Conservation (phyloP, 1,140 invertebrate species). For the Hycleus phaleratus region DNA sequence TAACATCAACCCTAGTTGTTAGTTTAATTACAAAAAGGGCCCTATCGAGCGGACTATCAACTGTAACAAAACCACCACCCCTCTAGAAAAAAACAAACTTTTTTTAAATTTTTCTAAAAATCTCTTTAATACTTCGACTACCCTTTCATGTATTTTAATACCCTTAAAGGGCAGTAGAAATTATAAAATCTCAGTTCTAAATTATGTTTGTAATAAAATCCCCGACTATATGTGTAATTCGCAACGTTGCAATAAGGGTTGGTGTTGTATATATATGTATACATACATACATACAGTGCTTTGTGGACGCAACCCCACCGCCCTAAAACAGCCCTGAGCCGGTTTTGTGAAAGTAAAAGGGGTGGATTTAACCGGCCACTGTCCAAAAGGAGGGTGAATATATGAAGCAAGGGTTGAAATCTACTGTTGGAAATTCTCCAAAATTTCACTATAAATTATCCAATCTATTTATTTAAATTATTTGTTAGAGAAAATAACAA, state of each 20-base stretch:
- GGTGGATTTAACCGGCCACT: constrained; percentile 32
- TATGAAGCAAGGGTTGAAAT: constrained; percentile 35
- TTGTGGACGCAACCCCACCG: constrained; percentile 14
- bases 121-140: not conserved
- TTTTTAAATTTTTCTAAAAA: not conserved
- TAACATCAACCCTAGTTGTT: constrained; percentile 26
- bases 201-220: constrained; percentile 21
- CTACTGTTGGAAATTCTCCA: constrained; percentile 1
- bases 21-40: constrained; percentile 32
- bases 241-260: constrained; percentile 22
- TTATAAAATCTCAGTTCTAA: constrained; percentile 20
- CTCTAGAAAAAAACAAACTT: too few species aligned
- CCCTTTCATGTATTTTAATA: not conserved
- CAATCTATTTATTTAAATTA: too few species aligned
- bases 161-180: not conserved
- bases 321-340: constrained; percentile 2
- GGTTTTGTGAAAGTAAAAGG: constrained; percentile 6
- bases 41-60: too few species aligned
- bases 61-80: too few species aligned
- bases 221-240: not conserved
- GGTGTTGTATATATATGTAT: not conserved
- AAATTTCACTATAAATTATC: not conserved
- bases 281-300: constrained; percentile 5
- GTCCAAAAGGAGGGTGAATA: constrained; percentile 32
- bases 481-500: too few species aligned